A percentile compares a stretch with the other conserved stretches of the same genome.
phyloP scores from a whole-genome alignment of 2,113 vertebrate genomes.

The Prionailurus bengalensis region DNA sequence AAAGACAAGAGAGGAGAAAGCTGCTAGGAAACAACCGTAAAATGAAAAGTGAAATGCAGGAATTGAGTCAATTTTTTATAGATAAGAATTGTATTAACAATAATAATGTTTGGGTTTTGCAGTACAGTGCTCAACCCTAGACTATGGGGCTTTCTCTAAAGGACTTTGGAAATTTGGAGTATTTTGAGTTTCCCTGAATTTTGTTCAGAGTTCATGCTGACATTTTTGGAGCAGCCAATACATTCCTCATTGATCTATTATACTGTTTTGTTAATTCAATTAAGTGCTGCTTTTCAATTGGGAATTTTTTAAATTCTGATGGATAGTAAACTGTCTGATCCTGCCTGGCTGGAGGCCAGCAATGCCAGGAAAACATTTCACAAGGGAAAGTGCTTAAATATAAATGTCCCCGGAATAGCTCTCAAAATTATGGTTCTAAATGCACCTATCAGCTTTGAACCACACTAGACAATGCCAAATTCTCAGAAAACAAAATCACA shows the following conservation, averaged over 20 bases:
- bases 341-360: not conserved
- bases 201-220: not conserved
- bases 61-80: not conserved
- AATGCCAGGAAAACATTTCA: not conserved
- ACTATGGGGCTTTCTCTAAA: not conserved
- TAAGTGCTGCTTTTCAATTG: constrained; percentile 3
- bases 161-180: not conserved
- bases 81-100: not conserved
- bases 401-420: not conserved
- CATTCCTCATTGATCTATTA: not conserved
- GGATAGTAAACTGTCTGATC: not conserved
- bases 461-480: not conserved
- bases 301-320: not conserved
- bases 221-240: not conserved
- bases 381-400: constrained; percentile 33
- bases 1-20: not conserved
- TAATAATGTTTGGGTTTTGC: not conserved
- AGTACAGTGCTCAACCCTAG: not conserved
- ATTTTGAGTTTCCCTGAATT: constrained; percentile 2
- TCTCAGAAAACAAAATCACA: constrained; percentile 56
- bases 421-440: constrained; percentile 30
- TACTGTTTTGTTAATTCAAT: constrained; percentile 14
- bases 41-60: not conserved
- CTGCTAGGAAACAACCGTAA: not conserved
- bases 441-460: not conserved